phyloP scores from a whole-genome alignment of 2,888 invertebrate genomes.

The Elegia similella region DNA sequence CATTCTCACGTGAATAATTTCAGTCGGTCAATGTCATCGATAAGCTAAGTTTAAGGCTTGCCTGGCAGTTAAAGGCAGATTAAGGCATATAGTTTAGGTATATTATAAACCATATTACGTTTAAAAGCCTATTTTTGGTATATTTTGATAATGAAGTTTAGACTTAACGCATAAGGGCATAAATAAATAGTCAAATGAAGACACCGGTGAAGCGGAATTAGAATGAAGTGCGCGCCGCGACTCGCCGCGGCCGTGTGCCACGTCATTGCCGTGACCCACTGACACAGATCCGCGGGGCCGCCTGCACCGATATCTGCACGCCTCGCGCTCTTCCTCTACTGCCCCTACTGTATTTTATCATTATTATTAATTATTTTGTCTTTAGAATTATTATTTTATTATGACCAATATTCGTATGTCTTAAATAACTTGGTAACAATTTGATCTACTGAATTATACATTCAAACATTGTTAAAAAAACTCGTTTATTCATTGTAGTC shows the following conservation, averaged over 20 bases:
- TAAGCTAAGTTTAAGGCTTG: conserved; percentile 26
- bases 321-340: conserved; percentile 66
- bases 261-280: conserved; percentile 87
- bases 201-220: conserved; percentile 79
- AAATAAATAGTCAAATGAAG: conserved; percentile 45
- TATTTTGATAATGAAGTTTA: conserved; percentile 18
- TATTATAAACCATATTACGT: neutral
- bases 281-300: conserved; percentile 85
- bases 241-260: conserved; percentile 79
- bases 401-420: neutral
- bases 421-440: no score
- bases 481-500: no score
- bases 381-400: neutral
- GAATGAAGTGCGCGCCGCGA: conserved; percentile 74
- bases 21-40: conserved; percentile 68
- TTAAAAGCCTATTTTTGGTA: neutral
- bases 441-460: no score
- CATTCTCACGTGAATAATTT: conserved; percentile 55
- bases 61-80: neutral
- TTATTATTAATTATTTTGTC: conserved; percentile 2
- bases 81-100: neutral
- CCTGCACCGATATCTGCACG: conserved; percentile 78
- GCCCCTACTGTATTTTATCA: conserved; percentile 47
- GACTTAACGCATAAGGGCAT: conserved; percentile 39
- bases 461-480: no score